Conservation (phyloP, 1,140 invertebrate species). For the Macrobrachium rosenbergii region DNA sequence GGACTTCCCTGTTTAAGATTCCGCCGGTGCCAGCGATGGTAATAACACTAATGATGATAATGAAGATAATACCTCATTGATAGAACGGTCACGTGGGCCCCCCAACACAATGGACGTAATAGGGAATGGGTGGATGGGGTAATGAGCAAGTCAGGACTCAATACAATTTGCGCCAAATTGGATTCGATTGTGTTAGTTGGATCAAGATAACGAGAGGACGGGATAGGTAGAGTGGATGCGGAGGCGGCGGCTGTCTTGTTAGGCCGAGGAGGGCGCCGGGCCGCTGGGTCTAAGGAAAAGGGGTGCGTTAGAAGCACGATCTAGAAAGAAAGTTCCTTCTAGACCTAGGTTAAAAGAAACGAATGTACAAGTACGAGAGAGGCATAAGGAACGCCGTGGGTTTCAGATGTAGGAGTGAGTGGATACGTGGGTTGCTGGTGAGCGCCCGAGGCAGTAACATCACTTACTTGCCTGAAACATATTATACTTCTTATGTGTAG, state of each 20-base stretch:
- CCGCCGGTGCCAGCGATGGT: background rate
- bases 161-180: constrained; percentile 23
- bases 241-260: background rate
- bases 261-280: background rate
- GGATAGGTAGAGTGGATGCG: background rate
- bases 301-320: background rate
- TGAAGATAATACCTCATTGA: constrained; percentile 18
- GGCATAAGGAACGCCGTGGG: no score
- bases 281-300: background rate
- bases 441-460: no score
- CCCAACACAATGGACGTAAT: constrained; percentile 34
- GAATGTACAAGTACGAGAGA: no score
- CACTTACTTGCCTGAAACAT: no score
- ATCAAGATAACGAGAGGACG: background rate
- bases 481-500: no score
- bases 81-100: constrained; percentile 15
- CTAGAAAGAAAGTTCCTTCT: background rate
- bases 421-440: no score
- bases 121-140: constrained; percentile 11
- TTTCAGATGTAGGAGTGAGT: no score
- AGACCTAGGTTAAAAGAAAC: no score
- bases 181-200: constrained; percentile 14
- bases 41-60: constrained; percentile 19
- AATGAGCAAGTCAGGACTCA: constrained; percentile 35
- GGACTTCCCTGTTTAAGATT: background rate